Percentiles rank a stretch among this genome's conserved stretches.
phyloP scores from a whole-genome alignment of 1,140 invertebrate genomes.

The Glossosoma conforme region DNA sequence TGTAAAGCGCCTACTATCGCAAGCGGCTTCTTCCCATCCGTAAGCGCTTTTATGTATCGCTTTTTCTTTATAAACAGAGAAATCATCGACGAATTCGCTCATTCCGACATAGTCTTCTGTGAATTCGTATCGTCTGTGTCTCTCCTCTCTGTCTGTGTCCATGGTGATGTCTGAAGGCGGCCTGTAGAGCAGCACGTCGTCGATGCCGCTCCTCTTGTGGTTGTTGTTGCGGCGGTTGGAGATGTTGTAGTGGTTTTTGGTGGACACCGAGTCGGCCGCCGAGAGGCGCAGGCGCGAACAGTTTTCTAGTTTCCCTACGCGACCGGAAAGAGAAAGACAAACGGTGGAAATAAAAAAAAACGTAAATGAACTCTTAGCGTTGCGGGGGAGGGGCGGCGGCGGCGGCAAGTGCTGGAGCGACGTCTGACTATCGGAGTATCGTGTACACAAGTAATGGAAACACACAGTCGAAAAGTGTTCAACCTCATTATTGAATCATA shows the following conservation, averaged over 20 bases:
- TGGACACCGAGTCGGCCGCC: slow-evolving; percentile 47
- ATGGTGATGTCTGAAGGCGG: slow-evolving; percentile 43
- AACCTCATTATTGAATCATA: too few relatives aligned
- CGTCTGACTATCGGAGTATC: too few relatives aligned
- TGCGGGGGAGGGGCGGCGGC: not conserved
- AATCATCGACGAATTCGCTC: slow-evolving; percentile 20
- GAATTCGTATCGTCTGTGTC: slow-evolving; percentile 20
- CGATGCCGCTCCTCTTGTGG: slow-evolving; percentile 49
- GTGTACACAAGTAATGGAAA: too few relatives aligned
- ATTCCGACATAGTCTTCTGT: slow-evolving; percentile 28
- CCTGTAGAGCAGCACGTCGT: slow-evolving; percentile 29
- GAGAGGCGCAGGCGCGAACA: slow-evolving; percentile 44
- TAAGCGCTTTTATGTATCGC: slow-evolving; percentile 51
- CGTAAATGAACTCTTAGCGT: too few relatives aligned
- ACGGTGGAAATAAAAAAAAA: slow-evolving; percentile 24
- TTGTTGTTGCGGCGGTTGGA: slow-evolving; percentile 53
- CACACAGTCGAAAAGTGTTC: too few relatives aligned
- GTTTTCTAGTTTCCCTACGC: slow-evolving; percentile 53
- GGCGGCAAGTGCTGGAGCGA: not conserved
- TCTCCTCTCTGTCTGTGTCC: slow-evolving; percentile 34
- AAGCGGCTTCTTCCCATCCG: slow-evolving; percentile 55
- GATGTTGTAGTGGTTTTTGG: slow-evolving; percentile 58
- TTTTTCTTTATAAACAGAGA: slow-evolving; percentile 40
- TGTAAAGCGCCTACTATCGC: slow-evolving; percentile 65
- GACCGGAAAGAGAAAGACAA: slow-evolving; percentile 27